Percentiles rank a stretch among this genome's conserved stretches.
Evolutionary conservation across 2,113 vertebrate genomes (phyloP).

Genomic region (Panthera tigris): DNA sequence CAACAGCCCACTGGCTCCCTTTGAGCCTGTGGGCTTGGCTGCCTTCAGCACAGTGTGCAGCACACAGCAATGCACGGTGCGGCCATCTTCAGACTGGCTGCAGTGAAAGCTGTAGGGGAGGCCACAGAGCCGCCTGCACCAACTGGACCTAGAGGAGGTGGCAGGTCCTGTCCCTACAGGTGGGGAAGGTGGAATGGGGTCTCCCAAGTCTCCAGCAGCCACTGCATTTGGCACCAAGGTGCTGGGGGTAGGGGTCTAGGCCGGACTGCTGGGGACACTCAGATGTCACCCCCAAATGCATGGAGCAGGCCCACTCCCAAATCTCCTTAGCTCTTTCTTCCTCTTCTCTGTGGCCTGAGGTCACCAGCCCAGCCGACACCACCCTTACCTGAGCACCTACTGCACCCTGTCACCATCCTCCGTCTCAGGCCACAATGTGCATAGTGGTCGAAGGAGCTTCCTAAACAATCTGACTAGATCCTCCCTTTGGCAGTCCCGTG

Average conservation of each 20-base stretch:
- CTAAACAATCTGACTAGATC: neutral
- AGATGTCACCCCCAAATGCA: neutral
- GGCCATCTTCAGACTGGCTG: neutral
- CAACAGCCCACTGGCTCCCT: neutral
- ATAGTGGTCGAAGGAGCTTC: neutral
- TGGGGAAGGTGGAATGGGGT: neutral
- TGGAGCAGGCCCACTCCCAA: neutral
- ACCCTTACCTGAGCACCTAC: neutral
- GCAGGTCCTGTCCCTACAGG: neutral
- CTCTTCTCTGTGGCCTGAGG: neutral
- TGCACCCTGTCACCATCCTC: rapidly evolving
- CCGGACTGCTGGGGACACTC: neutral
- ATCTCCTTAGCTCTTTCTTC: neutral
- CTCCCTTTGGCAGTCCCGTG: neutral
- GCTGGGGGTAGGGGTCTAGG: neutral
- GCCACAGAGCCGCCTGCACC: neutral
- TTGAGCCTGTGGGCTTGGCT: neutral
- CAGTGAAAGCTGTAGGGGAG: neutral
- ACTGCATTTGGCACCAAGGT: neutral
- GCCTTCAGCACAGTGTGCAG: rapidly evolving
- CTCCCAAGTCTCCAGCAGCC: neutral
- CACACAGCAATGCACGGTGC: neutral
- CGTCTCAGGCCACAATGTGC: neutral
- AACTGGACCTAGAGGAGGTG: neutral
- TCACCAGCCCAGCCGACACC: neutral